phyloP scores from a whole-genome alignment of 2,797 vertebrate genomes.

The Alfaro cultratus region DNA sequence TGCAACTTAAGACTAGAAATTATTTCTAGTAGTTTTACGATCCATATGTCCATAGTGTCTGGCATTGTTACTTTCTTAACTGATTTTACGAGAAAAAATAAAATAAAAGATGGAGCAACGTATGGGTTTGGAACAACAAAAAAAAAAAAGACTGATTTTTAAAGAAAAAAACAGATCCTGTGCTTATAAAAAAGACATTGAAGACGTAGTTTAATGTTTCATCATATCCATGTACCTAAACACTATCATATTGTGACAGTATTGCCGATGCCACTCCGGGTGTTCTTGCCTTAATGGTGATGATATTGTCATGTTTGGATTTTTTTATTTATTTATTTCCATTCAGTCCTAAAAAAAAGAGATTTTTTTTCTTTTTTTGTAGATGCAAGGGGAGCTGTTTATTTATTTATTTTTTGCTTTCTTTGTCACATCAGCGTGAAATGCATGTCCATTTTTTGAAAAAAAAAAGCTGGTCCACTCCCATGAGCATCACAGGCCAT shows the following conservation, averaged over 20 bases:
- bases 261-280: constrained; percentile 92
- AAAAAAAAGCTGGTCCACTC: constrained; percentile 78
- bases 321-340: constrained; percentile 43
- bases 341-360: constrained; percentile 66
- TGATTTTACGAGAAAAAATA: constrained; percentile 75
- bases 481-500: constrained; percentile 77
- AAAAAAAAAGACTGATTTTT: constrained; percentile 71
- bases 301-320: constrained; percentile 83
- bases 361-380: constrained; percentile 28
- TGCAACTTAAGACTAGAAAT: constrained; percentile 81
- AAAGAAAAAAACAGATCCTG: constrained; percentile 66
- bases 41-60: constrained; percentile 83
- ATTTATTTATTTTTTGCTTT: constrained; percentile 57
- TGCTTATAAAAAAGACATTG: constrained; percentile 80
- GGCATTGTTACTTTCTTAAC: constrained; percentile 84
- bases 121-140: constrained; percentile 66
- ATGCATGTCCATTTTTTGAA: constrained; percentile 87
- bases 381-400: constrained; percentile 77
- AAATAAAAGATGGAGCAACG: constrained; percentile 69
- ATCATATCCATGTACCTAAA: constrained; percentile 82
- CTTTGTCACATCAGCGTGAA: constrained; percentile 79
- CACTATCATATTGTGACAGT: constrained; percentile 82
- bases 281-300: constrained; percentile 99
- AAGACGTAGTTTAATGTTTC: constrained; percentile 83
- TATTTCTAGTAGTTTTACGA: constrained; percentile 85